phyloP scores from a whole-genome alignment of 30 jellyfish, hydroid and myxozoan species.

The Aurelia aurita region DNA sequence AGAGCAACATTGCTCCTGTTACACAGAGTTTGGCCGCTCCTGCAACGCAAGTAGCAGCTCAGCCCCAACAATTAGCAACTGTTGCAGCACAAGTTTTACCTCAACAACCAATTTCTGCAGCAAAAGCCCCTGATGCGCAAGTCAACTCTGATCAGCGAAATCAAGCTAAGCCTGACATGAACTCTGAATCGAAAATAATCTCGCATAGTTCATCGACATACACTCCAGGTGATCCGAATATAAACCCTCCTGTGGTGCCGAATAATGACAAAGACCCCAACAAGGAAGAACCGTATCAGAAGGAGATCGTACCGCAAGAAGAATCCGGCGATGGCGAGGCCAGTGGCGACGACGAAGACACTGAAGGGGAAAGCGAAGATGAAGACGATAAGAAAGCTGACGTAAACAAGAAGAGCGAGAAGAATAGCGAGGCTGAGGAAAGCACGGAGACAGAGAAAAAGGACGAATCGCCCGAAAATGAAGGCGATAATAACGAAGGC shows the following conservation, averaged over 20 bases:
- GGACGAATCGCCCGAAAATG: neutral
- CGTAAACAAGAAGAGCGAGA: neutral
- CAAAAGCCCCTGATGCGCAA: neutral
- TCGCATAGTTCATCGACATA: constrained; percentile 68
- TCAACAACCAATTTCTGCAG: neutral
- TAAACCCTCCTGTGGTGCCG: neutral
- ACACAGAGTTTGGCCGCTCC: neutral
- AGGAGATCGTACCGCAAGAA: neutral
- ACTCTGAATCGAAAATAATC: constrained; percentile 70
- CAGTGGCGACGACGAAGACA: constrained; percentile 12
- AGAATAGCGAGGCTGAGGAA: neutral
- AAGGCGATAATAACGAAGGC: neutral
- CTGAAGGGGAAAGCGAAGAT: neutral
- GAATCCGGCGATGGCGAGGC: constrained; percentile 5
- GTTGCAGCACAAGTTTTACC: constrained; percentile 25
- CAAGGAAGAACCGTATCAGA: neutral
- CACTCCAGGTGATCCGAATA: constrained; percentile 58
- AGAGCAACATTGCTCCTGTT: constrained; percentile 3
- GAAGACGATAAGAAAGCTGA: neutral
- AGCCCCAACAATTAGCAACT: neutral
- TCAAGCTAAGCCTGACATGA: constrained; percentile 37
- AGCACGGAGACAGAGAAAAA: neutral
- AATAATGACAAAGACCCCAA: neutral
- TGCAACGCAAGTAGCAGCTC: constrained; percentile 7
- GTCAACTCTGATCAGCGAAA: neutral